Evolutionary conservation across 2,113 vertebrate species (phyloP), one percentile per base, ranked within the genome.

Genomic region (Sylvicapra grimmia): DNA sequence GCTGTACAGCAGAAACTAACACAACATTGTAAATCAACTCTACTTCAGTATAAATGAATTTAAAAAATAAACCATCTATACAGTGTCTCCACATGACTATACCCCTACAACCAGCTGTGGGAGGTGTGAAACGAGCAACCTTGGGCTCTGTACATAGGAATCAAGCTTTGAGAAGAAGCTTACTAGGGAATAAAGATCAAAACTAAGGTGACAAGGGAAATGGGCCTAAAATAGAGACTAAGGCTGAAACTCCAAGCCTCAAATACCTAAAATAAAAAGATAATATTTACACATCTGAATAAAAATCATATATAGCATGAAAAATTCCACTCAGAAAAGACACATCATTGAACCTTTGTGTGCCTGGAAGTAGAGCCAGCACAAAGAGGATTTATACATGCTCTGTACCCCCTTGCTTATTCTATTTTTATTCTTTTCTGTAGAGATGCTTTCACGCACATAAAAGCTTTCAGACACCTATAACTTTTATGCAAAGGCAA

Each of bases 401-500:
- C 36, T 31, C 23, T 19, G 7, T 25, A 33, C 15, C 40, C 83
- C 27, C 54, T 49, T 4, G 16, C 86, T 89, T 79, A 56, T 4
- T 82, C 87, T 95, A 33, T 75, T 80, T 92, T 95, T 85, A n/a
- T 87, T 96, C 51, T 87, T 90, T 77, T 54, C 82, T 49, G 12
- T 49, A 86, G 90, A 79, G 49, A 29, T 31, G 47, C 90, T 96
- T 79, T 63, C 49, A 47, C 18, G 6, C 31, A 87, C 88, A 25
- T 36, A 82, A 94, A 59, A 92, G 58, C 61, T 94, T 96, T 84
- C 53, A 80, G 58, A 85, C 16, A 77, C 29, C 29, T 94, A 61
- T 87, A 94, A 77, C 23, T 94, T 92, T 36, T 89, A 93, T 93
- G 63, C 53, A 94, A 93, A 86, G 18, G n/a, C 31, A 95, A 68